These are phyloP conservation scores for Phymastichus coffea DNA, from an alignment of 1,140 invertebrate genomes.

Conservation along the genomic window DNA sequence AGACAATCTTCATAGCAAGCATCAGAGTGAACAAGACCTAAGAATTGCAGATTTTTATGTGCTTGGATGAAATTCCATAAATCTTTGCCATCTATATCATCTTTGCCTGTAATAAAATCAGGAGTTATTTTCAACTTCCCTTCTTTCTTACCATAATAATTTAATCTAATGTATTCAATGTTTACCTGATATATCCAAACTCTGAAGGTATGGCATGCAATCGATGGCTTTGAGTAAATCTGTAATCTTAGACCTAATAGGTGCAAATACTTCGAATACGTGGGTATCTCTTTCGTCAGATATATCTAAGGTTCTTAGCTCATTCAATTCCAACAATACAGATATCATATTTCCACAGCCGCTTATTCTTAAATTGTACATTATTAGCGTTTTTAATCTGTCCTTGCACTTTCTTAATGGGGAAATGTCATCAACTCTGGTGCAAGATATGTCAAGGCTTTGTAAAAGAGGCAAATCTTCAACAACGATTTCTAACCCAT, in stretches of 20 bases:
- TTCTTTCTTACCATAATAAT: not conserved
- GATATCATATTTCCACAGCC: conserved; percentile 56
- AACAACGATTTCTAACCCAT: conserved; percentile 68
- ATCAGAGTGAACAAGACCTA: conserved; percentile 65
- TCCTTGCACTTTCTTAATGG: conserved; percentile 65
- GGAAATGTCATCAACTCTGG: conserved; percentile 67
- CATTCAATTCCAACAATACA: conserved; percentile 61
- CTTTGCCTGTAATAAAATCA: conserved; percentile 50
- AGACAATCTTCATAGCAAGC: conserved; percentile 64
- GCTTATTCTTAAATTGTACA: conserved; percentile 67
- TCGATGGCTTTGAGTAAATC: conserved; percentile 55
- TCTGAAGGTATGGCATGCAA: conserved; percentile 63
- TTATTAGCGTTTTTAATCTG: conserved; percentile 62
- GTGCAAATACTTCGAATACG: conserved; percentile 54
- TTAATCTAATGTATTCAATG: not conserved
- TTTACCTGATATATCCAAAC: conserved; percentile 71
- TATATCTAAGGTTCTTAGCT: conserved; percentile 66
- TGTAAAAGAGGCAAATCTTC: conserved; percentile 70
- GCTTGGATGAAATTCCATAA: conserved; percentile 57
- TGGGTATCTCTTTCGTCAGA: conserved; percentile 63
- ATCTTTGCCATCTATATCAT: conserved; percentile 59
- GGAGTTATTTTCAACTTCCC: not conserved
- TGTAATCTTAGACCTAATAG: conserved; percentile 53
- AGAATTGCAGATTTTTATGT: conserved; percentile 60
- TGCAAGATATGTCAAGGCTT: conserved; percentile 71